Evolutionary conservation across 2,113 vertebrate species (phyloP).

Genomic region (Saguinus imperator): DNA sequence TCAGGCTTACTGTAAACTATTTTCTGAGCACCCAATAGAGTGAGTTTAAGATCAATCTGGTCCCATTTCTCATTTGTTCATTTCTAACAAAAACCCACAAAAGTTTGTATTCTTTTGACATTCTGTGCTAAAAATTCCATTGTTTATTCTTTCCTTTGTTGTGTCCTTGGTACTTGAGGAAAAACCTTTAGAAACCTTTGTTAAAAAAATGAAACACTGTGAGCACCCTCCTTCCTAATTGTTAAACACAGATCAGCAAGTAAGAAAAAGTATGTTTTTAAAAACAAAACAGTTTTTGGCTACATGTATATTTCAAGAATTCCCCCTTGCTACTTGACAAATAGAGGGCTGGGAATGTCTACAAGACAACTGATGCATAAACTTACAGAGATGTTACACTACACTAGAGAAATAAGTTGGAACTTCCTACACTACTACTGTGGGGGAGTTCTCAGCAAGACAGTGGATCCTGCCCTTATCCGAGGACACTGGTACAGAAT

Average conservation of each 20-base stretch:
- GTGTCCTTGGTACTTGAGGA: neutral
- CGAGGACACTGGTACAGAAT: neutral
- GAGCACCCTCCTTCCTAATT: slow-evolving; percentile 47
- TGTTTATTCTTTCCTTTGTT: slow-evolving; percentile 49
- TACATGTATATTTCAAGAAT: slow-evolving; percentile 56
- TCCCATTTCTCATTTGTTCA: neutral
- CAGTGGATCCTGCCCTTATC: rapidly evolving
- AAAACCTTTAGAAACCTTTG: neutral
- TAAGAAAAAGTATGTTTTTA: slow-evolving; percentile 51
- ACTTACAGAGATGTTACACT: neutral
- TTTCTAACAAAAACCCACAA: neutral
- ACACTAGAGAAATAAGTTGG: neutral
- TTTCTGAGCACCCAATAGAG: neutral
- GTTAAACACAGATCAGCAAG: slow-evolving; percentile 25
- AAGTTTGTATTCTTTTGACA: neutral
- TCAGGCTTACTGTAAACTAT: neutral
- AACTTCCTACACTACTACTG: neutral
- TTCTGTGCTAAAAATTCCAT: slow-evolving; percentile 27
- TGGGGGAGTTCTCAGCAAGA: neutral
- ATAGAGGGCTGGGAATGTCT: neutral
- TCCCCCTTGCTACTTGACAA: slow-evolving; percentile 45
- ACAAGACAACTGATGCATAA: neutral
- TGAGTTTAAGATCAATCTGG: neutral
- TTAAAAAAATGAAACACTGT: neutral
- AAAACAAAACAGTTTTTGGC: slow-evolving; percentile 4